Evolutionary conservation across 2,888 invertebrate species (phyloP).

Genomic region (Nemoura dubitans): DNA sequence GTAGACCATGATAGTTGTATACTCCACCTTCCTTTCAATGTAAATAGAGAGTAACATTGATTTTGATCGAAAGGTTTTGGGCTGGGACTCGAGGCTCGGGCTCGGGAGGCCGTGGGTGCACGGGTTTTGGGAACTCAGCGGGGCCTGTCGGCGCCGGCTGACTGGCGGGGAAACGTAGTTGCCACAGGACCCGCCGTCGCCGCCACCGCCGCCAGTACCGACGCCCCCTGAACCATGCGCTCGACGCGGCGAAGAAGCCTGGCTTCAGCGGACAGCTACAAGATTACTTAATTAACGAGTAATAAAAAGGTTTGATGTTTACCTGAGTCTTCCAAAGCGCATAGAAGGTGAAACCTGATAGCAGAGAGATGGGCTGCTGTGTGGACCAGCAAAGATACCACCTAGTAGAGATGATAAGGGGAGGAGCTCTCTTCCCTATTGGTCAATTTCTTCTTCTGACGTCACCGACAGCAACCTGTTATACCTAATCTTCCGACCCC

Average conservation of each 20-base stretch:
- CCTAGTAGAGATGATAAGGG: constrained; percentile 25
- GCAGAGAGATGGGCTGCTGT: constrained; percentile 36
- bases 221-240: not conserved
- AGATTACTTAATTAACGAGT: not conserved
- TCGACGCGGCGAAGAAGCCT: not conserved
- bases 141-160: not conserved
- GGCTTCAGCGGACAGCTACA: not conserved
- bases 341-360: constrained; percentile 46
- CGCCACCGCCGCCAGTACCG: not conserved
- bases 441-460: constrained; percentile 24
- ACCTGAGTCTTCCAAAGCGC: constrained; percentile 50
- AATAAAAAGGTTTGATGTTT: constrained; percentile 39
- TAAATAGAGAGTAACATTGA: not conserved
- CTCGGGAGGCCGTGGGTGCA: not conserved
- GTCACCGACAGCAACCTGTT: constrained; percentile 31
- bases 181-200: not conserved
- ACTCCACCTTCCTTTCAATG: constrained; percentile 35
- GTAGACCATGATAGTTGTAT: constrained; percentile 33
- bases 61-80: not conserved
- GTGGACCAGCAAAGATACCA: constrained; percentile 14
- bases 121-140: not conserved
- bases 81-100: too few species aligned
- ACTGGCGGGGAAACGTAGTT: not conserved
- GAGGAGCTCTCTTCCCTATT: constrained; percentile 34
- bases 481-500: constrained; percentile 26